A percentile compares a stretch with the other conserved stretches of the same genome.
These are phyloP conservation scores for Phrixothrix hirtus DNA, from an alignment of 2,888 invertebrate species.

Conservation along the genomic window DNA sequence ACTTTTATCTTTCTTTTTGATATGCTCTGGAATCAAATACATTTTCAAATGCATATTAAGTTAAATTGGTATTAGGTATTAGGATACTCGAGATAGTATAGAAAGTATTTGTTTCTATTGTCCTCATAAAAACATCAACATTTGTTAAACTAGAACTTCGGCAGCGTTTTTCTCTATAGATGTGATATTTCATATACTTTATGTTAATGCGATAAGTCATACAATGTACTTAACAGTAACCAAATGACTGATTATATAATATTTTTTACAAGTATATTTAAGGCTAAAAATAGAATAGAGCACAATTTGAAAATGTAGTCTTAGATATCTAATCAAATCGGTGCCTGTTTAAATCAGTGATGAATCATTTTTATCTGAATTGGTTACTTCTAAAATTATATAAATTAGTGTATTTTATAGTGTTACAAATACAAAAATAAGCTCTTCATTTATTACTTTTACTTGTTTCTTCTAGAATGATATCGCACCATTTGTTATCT, in stretches of 20 bases:
- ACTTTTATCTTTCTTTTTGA: too few relatives aligned
- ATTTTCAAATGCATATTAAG: neutral
- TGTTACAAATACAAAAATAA: slow-evolving; percentile 23
- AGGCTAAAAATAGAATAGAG: slow-evolving; percentile 21
- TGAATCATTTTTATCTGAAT: slow-evolving; percentile 15
- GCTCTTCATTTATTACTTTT: neutral
- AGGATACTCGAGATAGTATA: too few relatives aligned
- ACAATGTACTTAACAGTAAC: slow-evolving; percentile 30
- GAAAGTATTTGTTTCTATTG: too few relatives aligned
- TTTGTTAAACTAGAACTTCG: too few relatives aligned
- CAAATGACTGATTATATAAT: slow-evolving; percentile 32
- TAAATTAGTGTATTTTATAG: slow-evolving; percentile 27
- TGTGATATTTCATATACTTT: slow-evolving; percentile 25
- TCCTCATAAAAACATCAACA: neutral
- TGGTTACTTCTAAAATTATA: slow-evolving; percentile 14
- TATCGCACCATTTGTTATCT: too few relatives aligned
- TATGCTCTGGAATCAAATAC: neutral
- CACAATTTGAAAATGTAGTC: slow-evolving; percentile 15
- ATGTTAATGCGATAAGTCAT: slow-evolving; percentile 25
- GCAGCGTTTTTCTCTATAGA: slow-evolving; percentile 29
- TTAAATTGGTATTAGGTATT: neutral
- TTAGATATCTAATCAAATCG: slow-evolving; percentile 25
- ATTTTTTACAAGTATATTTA: slow-evolving; percentile 27
- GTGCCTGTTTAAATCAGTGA: slow-evolving; percentile 25
- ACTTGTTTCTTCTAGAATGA: neutral